A percentile compares a stretch with the other conserved stretches of the same genome.
Conservation (phyloP, 2,888 invertebrate species). For the Lepas anatifera region DNA sequence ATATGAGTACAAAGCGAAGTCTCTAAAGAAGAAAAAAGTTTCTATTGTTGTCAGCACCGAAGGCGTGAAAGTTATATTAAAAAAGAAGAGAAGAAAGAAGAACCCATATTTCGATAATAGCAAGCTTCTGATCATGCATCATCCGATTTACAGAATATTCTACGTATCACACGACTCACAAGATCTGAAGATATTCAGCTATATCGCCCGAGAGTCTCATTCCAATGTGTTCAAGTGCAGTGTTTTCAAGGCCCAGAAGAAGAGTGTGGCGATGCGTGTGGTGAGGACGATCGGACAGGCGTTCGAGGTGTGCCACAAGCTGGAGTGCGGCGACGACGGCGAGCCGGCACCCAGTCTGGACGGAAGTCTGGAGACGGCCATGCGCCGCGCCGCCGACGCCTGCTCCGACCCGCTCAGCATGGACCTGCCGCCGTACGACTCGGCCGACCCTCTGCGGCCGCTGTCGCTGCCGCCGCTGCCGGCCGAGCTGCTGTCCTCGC, state of each 20-base stretch:
- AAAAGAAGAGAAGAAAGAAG: constrained; percentile 57
- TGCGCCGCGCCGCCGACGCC: background rate
- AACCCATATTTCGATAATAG: constrained; percentile 44
- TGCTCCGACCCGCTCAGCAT: background rate
- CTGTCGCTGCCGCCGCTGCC: background rate
- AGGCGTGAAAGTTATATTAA: constrained; percentile 71
- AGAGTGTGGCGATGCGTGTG: constrained; percentile 97
- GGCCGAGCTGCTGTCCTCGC: background rate
- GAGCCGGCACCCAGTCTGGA: constrained; percentile 42
- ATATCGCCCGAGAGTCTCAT: constrained; percentile 93
- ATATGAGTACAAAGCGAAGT: constrained; percentile 98
- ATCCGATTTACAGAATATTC: constrained; percentile 94
- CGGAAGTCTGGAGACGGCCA: background rate
- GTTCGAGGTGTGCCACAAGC: constrained; percentile 87
- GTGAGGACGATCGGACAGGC: constrained; percentile 98
- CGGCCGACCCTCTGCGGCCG: background rate
- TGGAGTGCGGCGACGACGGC: background rate
- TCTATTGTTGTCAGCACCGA: constrained; percentile 88
- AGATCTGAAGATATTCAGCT: constrained; percentile 98
- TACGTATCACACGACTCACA: constrained; percentile 98
- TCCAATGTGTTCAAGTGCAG: constrained; percentile 97
- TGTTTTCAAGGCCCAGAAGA: constrained; percentile 97
- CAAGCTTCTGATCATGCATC: constrained; percentile 66
- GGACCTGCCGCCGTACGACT: background rate
- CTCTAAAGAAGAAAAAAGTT: constrained; percentile 95